Percentiles rank a stretch among this genome's conserved stretches.
Conservation (phyloP, 2,113 vertebrate genomes). For the Excalfactoria chinensis region DNA sequence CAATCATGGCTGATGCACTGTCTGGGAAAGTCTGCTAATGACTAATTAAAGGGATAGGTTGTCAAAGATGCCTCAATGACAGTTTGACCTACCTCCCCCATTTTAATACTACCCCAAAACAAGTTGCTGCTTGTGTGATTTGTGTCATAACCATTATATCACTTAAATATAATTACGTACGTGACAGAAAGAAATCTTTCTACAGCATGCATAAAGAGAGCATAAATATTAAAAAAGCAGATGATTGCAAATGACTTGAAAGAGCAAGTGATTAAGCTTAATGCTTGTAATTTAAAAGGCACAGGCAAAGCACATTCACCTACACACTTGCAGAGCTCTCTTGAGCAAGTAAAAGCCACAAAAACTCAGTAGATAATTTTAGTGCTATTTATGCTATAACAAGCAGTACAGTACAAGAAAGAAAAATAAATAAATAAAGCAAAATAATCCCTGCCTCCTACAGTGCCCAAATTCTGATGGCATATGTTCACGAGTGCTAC, state of each 20-base stretch:
- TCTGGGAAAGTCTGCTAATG: constrained; percentile 5
- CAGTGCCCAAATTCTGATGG: neutral
- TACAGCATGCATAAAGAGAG: neutral
- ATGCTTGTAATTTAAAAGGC: constrained; percentile 26
- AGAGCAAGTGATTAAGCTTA: constrained; percentile 46
- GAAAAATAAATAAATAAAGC: too few species aligned
- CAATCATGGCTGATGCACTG: neutral
- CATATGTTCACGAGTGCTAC: fast-evolving
- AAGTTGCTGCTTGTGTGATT: constrained; percentile 18
- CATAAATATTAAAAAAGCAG: constrained; percentile 54
- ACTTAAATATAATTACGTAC: constrained; percentile 15
- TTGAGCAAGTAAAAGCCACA: neutral
- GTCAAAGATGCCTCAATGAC: neutral
- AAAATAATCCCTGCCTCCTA: neutral
- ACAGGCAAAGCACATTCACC: constrained; percentile 14
- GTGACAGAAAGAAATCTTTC: constrained; percentile 8
- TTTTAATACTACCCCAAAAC: neutral
- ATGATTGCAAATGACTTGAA: constrained; percentile 43
- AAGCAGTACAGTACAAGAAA: neutral
- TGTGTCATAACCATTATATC: constrained; percentile 6
- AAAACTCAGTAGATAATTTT: neutral
- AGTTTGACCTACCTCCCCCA: constrained; percentile 8
- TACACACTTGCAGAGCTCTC: neutral
- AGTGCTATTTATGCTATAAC: neutral
- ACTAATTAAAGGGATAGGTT: constrained; percentile 27